These are phyloP conservation scores for Harpalus rubripes DNA, from an alignment of 2,888 invertebrate genomes.

Conservation along the genomic window DNA sequence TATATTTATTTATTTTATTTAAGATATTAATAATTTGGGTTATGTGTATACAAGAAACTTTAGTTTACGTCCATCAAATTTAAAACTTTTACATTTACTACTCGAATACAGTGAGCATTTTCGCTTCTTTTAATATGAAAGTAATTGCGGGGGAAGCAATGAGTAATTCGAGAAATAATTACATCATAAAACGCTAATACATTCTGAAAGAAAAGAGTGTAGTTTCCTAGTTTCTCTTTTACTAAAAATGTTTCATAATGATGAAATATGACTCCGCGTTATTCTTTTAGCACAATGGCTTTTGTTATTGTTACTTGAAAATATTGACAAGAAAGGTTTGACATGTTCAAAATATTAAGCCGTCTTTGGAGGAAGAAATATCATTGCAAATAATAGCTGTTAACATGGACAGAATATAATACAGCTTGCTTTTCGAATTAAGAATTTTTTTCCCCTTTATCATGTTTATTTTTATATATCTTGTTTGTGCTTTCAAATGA, in stretches of 20 bases:
- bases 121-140: background rate
- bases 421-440: background rate
- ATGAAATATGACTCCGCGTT: slow-evolving; percentile 37
- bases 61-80: too few species aligned
- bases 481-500: background rate
- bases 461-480: background rate
- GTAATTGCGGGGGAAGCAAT: background rate
- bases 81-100: too few species aligned
- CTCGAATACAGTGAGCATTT: too few species aligned
- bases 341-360: slow-evolving; percentile 37
- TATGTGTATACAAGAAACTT: too few species aligned
- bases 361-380: slow-evolving; percentile 4
- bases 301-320: slow-evolving; percentile 37
- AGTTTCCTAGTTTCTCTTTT: slow-evolving; percentile 18
- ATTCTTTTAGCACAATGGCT: slow-evolving; percentile 30
- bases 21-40: too few species aligned
- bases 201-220: background rate
- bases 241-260: slow-evolving; percentile 34
- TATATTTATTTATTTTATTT: too few species aligned
- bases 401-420: background rate
- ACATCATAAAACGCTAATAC: background rate
- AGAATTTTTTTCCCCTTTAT: background rate
- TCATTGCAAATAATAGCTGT: background rate
- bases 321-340: slow-evolving; percentile 26
- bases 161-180: slow-evolving; percentile 9